Evolutionary conservation across 1,140 invertebrate genomes (phyloP).

Genomic region (Hestina assimilis): DNA sequence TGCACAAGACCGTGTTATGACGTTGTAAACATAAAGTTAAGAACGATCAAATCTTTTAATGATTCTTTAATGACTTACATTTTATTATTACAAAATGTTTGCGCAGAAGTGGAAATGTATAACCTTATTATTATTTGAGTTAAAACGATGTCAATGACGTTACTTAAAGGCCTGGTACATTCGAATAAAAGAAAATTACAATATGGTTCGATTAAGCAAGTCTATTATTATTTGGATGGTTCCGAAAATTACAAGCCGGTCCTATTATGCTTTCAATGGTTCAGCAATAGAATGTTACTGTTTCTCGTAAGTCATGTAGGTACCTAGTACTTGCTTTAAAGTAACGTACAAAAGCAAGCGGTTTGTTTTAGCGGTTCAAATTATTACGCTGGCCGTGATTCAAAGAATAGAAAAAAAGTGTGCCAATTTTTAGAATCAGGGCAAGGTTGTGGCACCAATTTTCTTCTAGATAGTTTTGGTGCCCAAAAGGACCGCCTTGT

Average conservation of each 20-base stretch:
- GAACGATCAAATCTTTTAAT: too few species aligned
- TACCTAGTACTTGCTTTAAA: too few species aligned
- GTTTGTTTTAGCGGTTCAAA: constrained; percentile 12
- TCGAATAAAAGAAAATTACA: neutral
- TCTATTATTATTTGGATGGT: too few species aligned
- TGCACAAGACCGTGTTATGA: too few species aligned
- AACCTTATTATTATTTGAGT: neutral
- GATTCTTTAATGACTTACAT: neutral
- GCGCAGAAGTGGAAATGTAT: neutral
- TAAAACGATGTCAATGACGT: constrained; percentile 5
- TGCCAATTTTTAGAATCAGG: constrained; percentile 69
- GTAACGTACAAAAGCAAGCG: neutral
- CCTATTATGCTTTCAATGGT: neutral
- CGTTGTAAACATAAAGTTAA: too few species aligned
- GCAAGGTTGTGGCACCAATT: constrained; percentile 68
- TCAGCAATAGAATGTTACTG: neutral
- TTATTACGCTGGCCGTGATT: constrained; percentile 51
- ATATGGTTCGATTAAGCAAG: too few species aligned
- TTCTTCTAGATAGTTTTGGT: constrained; percentile 28
- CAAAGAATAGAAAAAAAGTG: constrained; percentile 70
- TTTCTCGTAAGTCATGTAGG: constrained; percentile 5
- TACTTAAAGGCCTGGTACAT: neutral
- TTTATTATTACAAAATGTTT: neutral
- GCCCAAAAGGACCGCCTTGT: constrained; percentile 21
- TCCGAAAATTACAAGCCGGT: too few species aligned